These are phyloP conservation scores for Syngnathus scovelli DNA, from an alignment of 2,113 vertebrate species.

Conservation along the genomic window DNA sequence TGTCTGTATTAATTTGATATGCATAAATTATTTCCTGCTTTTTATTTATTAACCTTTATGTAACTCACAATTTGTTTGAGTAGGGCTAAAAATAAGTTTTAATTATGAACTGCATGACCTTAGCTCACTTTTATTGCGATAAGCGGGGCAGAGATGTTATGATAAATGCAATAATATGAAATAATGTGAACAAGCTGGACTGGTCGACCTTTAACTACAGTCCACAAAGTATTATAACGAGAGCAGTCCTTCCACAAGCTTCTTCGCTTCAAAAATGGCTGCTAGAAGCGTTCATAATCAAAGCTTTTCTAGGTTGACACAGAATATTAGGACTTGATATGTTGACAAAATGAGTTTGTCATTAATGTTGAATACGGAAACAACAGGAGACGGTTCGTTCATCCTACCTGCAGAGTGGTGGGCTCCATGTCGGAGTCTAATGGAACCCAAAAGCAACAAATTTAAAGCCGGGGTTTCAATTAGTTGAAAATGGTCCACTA, in stretches of 20 bases:
- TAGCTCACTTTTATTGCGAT: background rate
- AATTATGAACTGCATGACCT: background rate
- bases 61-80: background rate
- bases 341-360: background rate
- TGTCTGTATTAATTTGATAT: too few species aligned
- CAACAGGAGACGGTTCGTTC: background rate
- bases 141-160: too few species aligned
- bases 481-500: too few species aligned
- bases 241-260: background rate
- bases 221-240: background rate
- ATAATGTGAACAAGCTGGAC: background rate
- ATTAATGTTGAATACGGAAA: background rate
- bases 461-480: background rate
- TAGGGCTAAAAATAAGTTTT: background rate
- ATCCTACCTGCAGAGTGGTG: constrained; percentile 68
- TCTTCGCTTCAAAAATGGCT: background rate
- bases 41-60: too few species aligned
- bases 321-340: background rate
- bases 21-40: too few species aligned
- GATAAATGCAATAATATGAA: background rate
- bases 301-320: background rate
- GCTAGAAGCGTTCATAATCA: background rate
- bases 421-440: constrained; percentile 60
- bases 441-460: background rate
- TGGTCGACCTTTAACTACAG: background rate